Conservation (phyloP, 1,140 invertebrate genomes). For the Hycleus phaleratus region DNA sequence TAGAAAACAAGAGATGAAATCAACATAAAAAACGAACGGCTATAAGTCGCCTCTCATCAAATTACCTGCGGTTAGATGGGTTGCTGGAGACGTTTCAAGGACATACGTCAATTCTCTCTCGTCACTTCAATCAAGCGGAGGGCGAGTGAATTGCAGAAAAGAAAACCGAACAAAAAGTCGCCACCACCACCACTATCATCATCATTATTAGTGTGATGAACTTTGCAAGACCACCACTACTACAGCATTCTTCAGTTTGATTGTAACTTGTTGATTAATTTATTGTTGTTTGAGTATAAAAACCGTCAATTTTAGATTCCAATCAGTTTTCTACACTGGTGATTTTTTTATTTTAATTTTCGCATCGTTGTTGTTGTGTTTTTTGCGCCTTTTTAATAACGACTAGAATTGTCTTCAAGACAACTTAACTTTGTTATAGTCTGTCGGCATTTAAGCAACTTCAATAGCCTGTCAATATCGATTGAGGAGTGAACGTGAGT, state of each 20-base stretch:
- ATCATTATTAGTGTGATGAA: too few species aligned
- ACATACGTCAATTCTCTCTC: constrained; percentile 15
- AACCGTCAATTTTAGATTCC: too few species aligned
- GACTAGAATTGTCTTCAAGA: too few species aligned
- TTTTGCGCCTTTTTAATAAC: too few species aligned
- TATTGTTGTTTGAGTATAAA: too few species aligned
- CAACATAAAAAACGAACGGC: too few species aligned
- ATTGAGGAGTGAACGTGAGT: constrained; percentile 19
- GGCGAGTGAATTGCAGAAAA: not conserved
- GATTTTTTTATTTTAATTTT: too few species aligned
- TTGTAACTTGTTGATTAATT: too few species aligned
- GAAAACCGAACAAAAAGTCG: not conserved
- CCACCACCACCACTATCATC: not conserved
- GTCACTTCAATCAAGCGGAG: constrained; percentile 3
- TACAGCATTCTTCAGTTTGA: too few species aligned
- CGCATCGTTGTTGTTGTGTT: too few species aligned
- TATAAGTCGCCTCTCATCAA: constrained; percentile 18
- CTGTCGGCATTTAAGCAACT: constrained; percentile 30
- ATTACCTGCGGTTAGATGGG: constrained; percentile 19
- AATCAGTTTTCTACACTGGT: too few species aligned
- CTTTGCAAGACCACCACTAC: too few species aligned
- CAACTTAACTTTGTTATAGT: constrained; percentile 26
- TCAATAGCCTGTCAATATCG: constrained; percentile 35
- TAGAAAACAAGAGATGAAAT: constrained; percentile 25
- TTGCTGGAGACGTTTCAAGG: constrained; percentile 20